Base-by-base conservation (phyloP, 2,888 invertebrate genomes). In the Aphidius colemani region DNA sequence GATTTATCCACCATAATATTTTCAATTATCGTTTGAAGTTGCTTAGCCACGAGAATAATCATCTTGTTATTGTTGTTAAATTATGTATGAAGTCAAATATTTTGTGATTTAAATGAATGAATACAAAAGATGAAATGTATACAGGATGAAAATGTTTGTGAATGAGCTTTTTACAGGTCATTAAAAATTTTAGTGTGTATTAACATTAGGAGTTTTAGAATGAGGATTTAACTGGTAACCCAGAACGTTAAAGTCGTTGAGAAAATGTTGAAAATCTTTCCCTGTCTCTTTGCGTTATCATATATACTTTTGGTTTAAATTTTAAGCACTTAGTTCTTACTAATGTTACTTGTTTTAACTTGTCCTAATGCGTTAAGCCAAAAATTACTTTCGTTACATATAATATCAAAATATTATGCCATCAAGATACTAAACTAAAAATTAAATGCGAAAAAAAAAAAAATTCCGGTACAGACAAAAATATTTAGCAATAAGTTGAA, bases 271-370 rank as follows among this genome's bases (percentile, higher is more conserved):
- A 63, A 59, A 60, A 58, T 55, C 46, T 56, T 61, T 59, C 64
- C 56, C 59, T 63, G 57, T 59, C 45, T 66, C 64, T 62, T 62
- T 51, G 53, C 64, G 64, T 65, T 59, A 53, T 48, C 62, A 53
- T 44, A 39, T 60, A 53, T 53, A 51, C 50, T 45, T 64, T 55
- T 66, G 53, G 63, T 63, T 30, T 60, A 45, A 63, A 48, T 67
- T 59, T 69, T 67, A 69, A 69, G 65, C 67, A 70, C 69, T 71
- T 78, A 81, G 81, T 81, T 81, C 79, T 78, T 80, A 78, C 78
- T 81, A 81, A 81, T 81, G 81, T 75, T 74, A 70, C 80, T 80
- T 80, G 80, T 81, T 81, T 71, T 69, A 71, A 70, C 72, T 72
- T 74, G 73, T 71, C 74, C 74, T 80, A 80, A 79, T 77, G 73